Conservation (phyloP, 1,140 invertebrate genomes). For the Brachionus angularis region DNA sequence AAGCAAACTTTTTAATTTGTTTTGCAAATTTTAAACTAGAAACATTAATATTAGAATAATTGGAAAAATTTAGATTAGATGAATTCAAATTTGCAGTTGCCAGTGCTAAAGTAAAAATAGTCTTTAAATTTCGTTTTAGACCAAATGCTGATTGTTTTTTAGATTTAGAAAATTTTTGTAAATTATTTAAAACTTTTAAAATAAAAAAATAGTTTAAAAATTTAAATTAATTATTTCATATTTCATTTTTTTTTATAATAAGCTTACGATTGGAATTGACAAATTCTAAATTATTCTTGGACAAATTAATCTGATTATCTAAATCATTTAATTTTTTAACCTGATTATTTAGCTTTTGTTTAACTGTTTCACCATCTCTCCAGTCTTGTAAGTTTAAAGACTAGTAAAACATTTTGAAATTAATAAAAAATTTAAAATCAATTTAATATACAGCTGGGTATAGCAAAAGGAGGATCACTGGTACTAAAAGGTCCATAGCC, state of each 20-base stretch:
- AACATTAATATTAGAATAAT: conserved; percentile 27
- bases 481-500: conserved; percentile 74
- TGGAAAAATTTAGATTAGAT: neutral
- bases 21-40: conserved; percentile 38
- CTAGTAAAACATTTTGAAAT: neutral
- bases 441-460: conserved; percentile 75
- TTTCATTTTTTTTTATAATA: neutral
- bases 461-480: conserved; percentile 72
- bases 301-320: conserved; percentile 56
- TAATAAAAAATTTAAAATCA: neutral
- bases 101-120: conserved; percentile 22
- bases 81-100: conserved; percentile 12
- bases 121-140: conserved; percentile 36
- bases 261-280: conserved; percentile 22
- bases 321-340: conserved; percentile 70
- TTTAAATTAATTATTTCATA: neutral
- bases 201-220: neutral
- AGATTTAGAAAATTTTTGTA: conserved; percentile 36
- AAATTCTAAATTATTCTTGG: conserved; percentile 14
- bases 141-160: conserved; percentile 28
- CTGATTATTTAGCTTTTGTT: conserved; percentile 67
- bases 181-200: conserved; percentile 7
- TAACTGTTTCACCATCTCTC: conserved; percentile 66
- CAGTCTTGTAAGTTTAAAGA: conserved; percentile 53
- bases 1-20: conserved; percentile 36